Base-by-base conservation (phyloP, 2,113 vertebrate genomes). In the Nycticryphes semicollaris region DNA sequence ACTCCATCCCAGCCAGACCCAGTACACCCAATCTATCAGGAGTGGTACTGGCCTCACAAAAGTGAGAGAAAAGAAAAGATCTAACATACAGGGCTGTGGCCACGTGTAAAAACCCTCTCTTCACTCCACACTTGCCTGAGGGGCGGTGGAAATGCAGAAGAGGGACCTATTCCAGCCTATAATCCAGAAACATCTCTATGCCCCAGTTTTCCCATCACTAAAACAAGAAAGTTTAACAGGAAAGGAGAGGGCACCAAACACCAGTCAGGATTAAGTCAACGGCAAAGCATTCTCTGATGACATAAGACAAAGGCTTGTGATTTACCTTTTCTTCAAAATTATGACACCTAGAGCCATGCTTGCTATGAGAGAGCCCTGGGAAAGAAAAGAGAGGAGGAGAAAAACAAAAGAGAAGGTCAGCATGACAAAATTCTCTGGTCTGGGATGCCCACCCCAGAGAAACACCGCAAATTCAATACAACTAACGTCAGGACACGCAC, bases 321-420 rank as follows among this genome's bases (percentile, higher is more conserved):
- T 79, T 95, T 98, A 99, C 99, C 99, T 99, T 98, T 99, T 99
- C 95, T 99, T 99, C 94, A 99, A 94, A 94, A 99, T 99, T 91
- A 99, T 97, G 93, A 99, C 98, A 24, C 99, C 99, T 21, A 99
- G 95, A 66, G 99, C 98, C 99, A 99, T 99, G 97, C 98, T 99
- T 41, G 99, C 99, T 88, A 99, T 99, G 57, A 99, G 98, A 39
- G 99, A 99, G 17, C 99, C 99, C 99, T 99, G 97, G 8, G 86
- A 87, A 95, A 79, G 77, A 87, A 94, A 8, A 92, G 86, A 96
- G 84, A 35, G 76, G 48, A 95, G 82, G 11, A 33, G 12, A 70
- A 91, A 30, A 69, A 27, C 24, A 56, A 66, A 68, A 5, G 1
- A 62, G 9, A 62, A 79, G 31, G 30, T 91, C 48, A 96, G 50